Evolutionary conservation across 2,888 invertebrate species (phyloP).

Genomic region (Amiota minor): DNA sequence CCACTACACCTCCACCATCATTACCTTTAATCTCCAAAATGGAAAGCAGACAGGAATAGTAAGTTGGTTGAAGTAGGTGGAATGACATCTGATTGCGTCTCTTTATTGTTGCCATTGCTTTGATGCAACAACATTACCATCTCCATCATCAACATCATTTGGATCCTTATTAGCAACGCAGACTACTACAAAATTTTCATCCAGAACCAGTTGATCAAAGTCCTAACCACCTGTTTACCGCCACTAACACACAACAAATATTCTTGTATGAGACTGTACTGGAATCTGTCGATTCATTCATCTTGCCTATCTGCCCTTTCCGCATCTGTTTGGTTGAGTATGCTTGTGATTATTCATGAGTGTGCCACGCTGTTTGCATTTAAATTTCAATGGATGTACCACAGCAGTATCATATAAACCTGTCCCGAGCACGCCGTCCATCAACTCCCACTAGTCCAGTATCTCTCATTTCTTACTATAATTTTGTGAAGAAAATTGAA

Average conservation of each 20-base stretch:
- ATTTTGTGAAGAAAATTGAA: no score
- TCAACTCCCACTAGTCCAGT: no score
- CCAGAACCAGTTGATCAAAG: not conserved
- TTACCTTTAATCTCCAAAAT: no score
- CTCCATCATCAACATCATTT: not conserved
- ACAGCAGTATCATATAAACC: not conserved
- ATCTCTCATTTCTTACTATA: no score
- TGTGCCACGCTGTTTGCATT: conserved; percentile 25
- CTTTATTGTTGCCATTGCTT: conserved; percentile 15
- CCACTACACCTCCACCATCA: not conserved
- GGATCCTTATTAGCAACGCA: not conserved
- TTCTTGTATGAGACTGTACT: not conserved
- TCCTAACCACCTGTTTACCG: conserved; percentile 14
- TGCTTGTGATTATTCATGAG: conserved; percentile 16
- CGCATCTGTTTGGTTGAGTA: not conserved
- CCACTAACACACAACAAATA: not conserved
- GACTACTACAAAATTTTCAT: not conserved
- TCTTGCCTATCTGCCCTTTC: not conserved
- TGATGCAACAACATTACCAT: not conserved
- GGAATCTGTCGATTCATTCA: not conserved
- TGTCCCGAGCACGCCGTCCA: no score
- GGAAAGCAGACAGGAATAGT: no score
- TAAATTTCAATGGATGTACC: conserved; percentile 19
- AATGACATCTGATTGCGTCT: no score
- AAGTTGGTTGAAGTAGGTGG: no score